Conservation (phyloP, 2,888 invertebrate species). For the Agrochola litura region DNA sequence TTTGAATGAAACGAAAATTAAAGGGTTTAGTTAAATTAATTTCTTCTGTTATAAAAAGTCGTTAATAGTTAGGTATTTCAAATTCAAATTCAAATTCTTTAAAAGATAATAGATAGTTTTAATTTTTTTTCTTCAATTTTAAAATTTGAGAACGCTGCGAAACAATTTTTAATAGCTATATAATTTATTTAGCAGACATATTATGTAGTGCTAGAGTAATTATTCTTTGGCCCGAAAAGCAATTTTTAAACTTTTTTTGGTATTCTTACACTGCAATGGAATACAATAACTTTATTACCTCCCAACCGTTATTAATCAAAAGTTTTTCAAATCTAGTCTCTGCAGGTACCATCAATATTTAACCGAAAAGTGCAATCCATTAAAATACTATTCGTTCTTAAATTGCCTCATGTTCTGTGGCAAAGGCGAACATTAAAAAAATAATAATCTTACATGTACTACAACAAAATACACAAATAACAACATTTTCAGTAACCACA, state of each 20-base stretch:
- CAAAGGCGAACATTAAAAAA: neutral
- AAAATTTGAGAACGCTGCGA: neutral
- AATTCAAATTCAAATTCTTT: no score
- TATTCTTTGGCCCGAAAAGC: neutral
- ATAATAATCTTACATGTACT: neutral
- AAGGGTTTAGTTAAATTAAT: slow-evolving; percentile 9
- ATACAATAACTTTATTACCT: neutral
- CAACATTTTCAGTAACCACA: neutral
- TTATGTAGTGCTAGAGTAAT: neutral
- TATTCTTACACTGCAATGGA: neutral
- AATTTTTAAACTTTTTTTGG: neutral
- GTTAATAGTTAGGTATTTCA: neutral
- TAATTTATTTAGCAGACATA: neutral
- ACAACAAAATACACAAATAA: neutral
- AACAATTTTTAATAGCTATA: neutral
- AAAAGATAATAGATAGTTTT: no score
- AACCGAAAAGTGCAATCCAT: neutral
- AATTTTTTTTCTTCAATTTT: no score
- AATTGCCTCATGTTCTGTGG: neutral
- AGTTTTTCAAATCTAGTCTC: neutral
- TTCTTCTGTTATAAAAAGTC: slow-evolving; percentile 21
- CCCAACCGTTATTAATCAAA: neutral
- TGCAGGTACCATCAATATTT: neutral
- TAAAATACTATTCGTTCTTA: no score
- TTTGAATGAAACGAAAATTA: neutral